Percentiles rank a stretch among this genome's conserved stretches.
Evolutionary conservation across 2,888 invertebrate species (phyloP).

Genomic region (Phalera bucephala): DNA sequence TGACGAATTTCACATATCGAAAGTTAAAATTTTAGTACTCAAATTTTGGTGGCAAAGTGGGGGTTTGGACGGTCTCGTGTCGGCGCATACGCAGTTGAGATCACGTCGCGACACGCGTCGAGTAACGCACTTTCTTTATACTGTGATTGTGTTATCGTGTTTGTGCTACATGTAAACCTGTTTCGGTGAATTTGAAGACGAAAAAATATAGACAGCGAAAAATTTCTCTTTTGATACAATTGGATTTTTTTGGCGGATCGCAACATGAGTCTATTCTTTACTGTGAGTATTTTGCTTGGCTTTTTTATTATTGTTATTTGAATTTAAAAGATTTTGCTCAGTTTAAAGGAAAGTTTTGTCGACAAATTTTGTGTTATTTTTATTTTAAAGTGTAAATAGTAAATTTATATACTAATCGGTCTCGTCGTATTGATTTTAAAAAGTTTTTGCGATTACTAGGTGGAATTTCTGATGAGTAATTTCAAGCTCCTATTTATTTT

Average conservation of each 20-base stretch:
- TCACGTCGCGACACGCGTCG: background rate
- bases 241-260: slow-evolving; percentile 29
- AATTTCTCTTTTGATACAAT: slow-evolving; percentile 29
- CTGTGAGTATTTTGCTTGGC: slow-evolving; percentile 26
- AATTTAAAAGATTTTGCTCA: background rate
- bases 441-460: no score
- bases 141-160: slow-evolving; percentile 12
- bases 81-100: background rate
- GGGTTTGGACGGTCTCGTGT: background rate
- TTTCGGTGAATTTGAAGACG: slow-evolving; percentile 20
- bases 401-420: no score
- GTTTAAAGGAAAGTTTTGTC: no score
- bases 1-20: slow-evolving; percentile 21
- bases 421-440: no score
- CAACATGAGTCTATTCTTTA: slow-evolving; percentile 23
- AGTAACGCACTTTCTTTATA: slow-evolving; percentile 1
- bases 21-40: slow-evolving; percentile 19
- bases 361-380: no score
- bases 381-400: no score
- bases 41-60: background rate
- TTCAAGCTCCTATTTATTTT: no score
- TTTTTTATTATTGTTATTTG: slow-evolving; percentile 5
- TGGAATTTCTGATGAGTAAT: no score
- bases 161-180: slow-evolving; percentile 26
- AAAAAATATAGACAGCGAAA: slow-evolving; percentile 18